These are phyloP conservation scores for Calyptomena viridis DNA, from an alignment of 2,113 vertebrate species.

Conservation along the genomic window DNA sequence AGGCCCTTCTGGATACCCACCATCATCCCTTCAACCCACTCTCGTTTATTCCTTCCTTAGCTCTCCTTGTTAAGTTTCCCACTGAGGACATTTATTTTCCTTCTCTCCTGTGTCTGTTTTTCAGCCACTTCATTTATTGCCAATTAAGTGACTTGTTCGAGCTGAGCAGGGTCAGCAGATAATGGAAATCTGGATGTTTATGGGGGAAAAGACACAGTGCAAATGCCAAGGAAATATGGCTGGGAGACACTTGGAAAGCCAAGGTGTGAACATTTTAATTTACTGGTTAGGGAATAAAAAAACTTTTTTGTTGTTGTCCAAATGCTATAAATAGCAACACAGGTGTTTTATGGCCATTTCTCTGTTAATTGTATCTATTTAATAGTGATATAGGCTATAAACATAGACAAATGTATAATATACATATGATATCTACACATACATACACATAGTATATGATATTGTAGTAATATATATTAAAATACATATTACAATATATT, in stretches of 20 bases:
- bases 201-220: not conserved
- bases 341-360: not conserved
- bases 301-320: not conserved
- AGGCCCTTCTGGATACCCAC: not conserved
- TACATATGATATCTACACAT: not conserved
- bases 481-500: not conserved
- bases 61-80: not conserved
- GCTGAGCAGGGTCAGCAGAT: not conserved
- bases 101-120: not conserved
- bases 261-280: not conserved
- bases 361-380: not conserved
- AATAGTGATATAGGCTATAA: not conserved
- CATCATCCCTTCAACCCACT: not conserved
- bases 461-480: not conserved
- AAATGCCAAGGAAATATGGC: not conserved
- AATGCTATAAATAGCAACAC: not conserved
- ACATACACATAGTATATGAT: not conserved
- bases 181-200: not conserved
- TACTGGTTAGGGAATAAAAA: not conserved
- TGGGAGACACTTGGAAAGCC: not conserved
- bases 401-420: not conserved
- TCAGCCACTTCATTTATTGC: not conserved
- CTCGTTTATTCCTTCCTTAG: not conserved
- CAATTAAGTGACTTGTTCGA: not conserved
- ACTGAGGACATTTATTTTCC: not conserved